phyloP scores from a whole-genome alignment of 2,888 invertebrate species.

The Gerris lacustris region DNA sequence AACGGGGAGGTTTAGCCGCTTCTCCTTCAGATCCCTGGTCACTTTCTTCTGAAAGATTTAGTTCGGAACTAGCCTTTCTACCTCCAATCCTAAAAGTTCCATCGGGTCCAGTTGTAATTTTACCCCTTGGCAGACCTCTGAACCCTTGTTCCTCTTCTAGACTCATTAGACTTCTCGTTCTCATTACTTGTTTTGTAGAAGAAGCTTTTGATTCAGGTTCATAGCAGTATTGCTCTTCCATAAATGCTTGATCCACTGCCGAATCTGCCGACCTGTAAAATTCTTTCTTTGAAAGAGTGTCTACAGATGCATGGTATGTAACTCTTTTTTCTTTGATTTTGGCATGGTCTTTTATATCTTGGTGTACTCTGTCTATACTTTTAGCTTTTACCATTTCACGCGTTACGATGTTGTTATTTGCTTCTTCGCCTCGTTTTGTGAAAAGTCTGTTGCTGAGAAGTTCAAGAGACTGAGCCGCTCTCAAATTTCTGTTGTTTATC shows the following conservation, averaged over 20 bases:
- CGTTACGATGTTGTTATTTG: conserved; percentile 20
- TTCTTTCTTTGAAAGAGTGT: conserved; percentile 18
- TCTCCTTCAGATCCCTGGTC: conserved; percentile 7
- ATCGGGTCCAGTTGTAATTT: conserved; percentile 28
- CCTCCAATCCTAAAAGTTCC: conserved; percentile 27
- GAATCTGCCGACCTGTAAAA: conserved; percentile 7
- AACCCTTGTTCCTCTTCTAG: conserved; percentile 26
- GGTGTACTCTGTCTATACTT: not conserved
- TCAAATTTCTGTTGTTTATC: conserved; percentile 8
- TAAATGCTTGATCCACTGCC: conserved; percentile 18
- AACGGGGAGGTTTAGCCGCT: conserved; percentile 10
- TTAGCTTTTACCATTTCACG: not conserved
- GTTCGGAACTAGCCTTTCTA: conserved; percentile 24
- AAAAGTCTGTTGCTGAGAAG: not conserved
- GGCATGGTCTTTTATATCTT: not conserved
- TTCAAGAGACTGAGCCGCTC: conserved; percentile 4
- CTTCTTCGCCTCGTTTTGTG: conserved; percentile 17
- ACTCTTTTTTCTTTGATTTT: not conserved
- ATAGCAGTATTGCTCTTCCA: conserved; percentile 31
- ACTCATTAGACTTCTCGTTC: conserved; percentile 31
- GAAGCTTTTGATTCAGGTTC: conserved; percentile 29
- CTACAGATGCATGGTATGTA: conserved; percentile 17
- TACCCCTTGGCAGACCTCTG: conserved; percentile 19
- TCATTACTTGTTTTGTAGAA: conserved; percentile 29
- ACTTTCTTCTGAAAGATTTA: conserved; percentile 25